Evolutionary conservation across 1,140 invertebrate genomes (phyloP), one percentile per base, ranked within the genome.

Genomic region (Drosophila leontia): DNA sequence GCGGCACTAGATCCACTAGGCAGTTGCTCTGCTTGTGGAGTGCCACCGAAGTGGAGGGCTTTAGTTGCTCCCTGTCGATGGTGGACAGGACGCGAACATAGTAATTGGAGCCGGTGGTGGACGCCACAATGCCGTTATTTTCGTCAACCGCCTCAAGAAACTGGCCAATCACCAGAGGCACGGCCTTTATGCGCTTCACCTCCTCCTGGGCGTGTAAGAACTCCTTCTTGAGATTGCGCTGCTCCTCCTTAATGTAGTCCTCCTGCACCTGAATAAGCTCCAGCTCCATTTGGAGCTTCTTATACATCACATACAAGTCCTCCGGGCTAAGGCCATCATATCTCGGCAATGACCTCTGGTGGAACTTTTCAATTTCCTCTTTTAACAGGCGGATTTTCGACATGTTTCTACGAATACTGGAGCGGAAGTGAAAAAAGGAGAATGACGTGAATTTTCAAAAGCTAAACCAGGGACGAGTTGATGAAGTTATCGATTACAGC

Each of bases 21-120:
- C 98, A 98, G 95, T 99, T 99, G 78, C 98, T 99, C 92, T 99
- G 98, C 93, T 99, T 99, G 88, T 99, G 98, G 9, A 99, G 94
- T 29, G 98, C 98, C 26, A 99, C 98, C 91, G 97, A 98, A 13
- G 98, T 97, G n/a, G 98, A 98, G 0, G 98, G 98, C 90, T 99
- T 99, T 48, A 99, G 93, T 41, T 99, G 93, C 93, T 99, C 98
- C 26, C 98, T 94, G 93, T 99, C 98, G 75, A 99, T 98, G 5
- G 98, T 99, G 23, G 96, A 97, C 55, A 99, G 93, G 90, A 99
- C 99, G 12, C 98, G 95, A 3, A 99, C 98, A 94, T 99, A 99
- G 93, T 99, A 99, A 93, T 99, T 99, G 0, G 98, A 99, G 17
- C 98, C 98, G 92, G 95, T 96, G 11, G 95, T 96, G 12, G 95